Percentiles rank a stretch among this genome's conserved stretches.
Conservation (phyloP, 2,797 vertebrate genomes). For the Aratinga solstitialis region DNA sequence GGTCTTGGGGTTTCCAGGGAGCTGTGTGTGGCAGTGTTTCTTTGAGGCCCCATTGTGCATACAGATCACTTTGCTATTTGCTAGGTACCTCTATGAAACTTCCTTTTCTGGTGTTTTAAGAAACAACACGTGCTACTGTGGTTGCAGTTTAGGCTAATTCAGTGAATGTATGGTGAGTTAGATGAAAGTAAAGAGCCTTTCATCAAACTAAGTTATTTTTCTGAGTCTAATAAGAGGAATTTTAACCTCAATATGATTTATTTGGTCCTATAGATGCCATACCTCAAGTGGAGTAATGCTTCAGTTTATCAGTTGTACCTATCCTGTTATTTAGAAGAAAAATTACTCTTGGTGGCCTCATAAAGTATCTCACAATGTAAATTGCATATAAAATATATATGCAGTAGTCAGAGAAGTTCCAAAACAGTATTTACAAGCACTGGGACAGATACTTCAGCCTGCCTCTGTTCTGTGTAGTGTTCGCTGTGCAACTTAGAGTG, state of each 20-base stretch:
- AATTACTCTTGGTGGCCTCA: background rate
- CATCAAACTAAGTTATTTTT: background rate
- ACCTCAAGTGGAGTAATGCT: background rate
- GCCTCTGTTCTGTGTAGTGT: background rate
- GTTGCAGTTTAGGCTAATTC: background rate
- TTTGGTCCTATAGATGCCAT: background rate
- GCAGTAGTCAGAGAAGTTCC: background rate
- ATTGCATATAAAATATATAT: background rate
- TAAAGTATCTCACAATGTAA: background rate
- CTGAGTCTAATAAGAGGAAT: background rate
- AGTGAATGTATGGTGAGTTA: background rate
- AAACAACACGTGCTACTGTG: fast-evolving
- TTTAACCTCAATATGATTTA: background rate
- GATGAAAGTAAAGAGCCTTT: background rate
- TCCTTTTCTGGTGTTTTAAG: background rate
- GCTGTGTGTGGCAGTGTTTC: background rate
- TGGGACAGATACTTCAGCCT: background rate
- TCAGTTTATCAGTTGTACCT: background rate
- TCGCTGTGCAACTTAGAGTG: background rate
- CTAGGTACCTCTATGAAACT: background rate
- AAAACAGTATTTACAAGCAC: background rate
- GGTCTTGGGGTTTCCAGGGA: conserved; percentile 1
- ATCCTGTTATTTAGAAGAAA: background rate
- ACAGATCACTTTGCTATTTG: background rate
- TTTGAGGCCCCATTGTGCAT: fast-evolving